Base-by-base conservation (phyloP, 2,113 vertebrate species). In the Mirza zaza region DNA sequence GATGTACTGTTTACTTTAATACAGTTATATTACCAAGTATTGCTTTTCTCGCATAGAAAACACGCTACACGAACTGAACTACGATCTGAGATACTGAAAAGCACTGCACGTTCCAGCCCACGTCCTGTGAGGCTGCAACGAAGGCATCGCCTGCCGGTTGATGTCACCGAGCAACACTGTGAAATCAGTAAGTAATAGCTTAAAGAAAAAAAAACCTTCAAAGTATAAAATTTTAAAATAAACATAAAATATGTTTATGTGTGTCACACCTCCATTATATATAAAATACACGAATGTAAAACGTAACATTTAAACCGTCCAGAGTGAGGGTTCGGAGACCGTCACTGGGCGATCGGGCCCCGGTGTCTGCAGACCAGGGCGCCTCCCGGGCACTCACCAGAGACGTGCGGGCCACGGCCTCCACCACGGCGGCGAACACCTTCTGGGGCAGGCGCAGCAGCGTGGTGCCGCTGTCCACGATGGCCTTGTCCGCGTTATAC, bases 391-490 rank as follows among this genome's bases (percentile, higher is more conserved):
- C 50, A 76, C 98, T 98, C 99, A 99, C 99, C 99, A 99, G 97
- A 88, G 99, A 99, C 0, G 98, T 98, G 75, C 96, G 98, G 95
- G 98, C 98, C 98, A 99, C 99, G 18, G 99, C 99, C 65, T 99
- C 99, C 45, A 99, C 99, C 94, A 99, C 99, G 0, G 99, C 99
- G 27, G 91, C 97, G 88, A 99, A 99, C 90, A 99, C 99, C 67
- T 99, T 99, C 98, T 98, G 98, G 61, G 99, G 99, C 91, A 99
- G 99, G 73, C 99, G 99, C 81, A 99, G 99, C 67, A 99, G 99
- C 0, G 99, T 99, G 77, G 99, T 99, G 45, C 99, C 99, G 5
- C 99, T 99, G 98, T 99, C 99, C 91, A 99, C 99, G 81, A 99
- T 99, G 4, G 99, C 99, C 98, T 99, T 99, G 97, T 99, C 99